Conservation (phyloP, 2,797 vertebrate species). For the Tokudaia tokunoshimensis region DNA sequence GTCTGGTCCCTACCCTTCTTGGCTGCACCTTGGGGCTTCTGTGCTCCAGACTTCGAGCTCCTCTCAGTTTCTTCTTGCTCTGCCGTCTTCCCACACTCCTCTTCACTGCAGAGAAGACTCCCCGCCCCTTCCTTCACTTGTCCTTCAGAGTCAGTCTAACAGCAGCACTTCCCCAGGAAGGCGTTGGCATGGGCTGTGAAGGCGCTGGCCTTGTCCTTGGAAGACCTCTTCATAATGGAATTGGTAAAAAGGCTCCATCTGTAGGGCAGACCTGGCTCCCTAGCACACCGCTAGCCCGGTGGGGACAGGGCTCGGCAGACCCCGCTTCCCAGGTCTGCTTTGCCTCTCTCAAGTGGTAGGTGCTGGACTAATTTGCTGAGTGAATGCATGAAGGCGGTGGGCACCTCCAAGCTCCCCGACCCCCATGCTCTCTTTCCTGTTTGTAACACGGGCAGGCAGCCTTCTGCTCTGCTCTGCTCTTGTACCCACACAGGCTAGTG, state of each 20-base stretch:
- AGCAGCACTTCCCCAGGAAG: neutral
- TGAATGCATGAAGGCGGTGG: no score
- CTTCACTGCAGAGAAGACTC: neutral
- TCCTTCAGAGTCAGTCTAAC: neutral
- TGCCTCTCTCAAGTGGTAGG: neutral
- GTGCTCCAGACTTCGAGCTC: neutral
- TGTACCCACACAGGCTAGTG: neutral
- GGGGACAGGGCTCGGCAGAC: neutral
- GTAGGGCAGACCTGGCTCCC: neutral
- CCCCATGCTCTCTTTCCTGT: rapidly evolving
- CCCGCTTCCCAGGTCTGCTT: neutral
- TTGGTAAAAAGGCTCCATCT: neutral
- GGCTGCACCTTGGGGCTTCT: neutral
- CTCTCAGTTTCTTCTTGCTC: neutral
- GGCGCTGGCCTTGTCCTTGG: neutral
- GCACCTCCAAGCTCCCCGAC: neutral
- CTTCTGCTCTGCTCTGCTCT: neutral
- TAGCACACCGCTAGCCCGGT: neutral
- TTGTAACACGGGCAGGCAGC: neutral
- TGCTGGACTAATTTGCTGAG: neutral
- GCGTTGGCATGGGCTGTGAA: neutral
- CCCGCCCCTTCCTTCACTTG: neutral
- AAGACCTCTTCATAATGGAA: neutral
- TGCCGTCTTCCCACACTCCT: neutral
- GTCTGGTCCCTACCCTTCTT: neutral